These are phyloP conservation scores for Pyrrhosoma nymphula DNA, from an alignment of 2,888 invertebrate species.

Conservation along the genomic window DNA sequence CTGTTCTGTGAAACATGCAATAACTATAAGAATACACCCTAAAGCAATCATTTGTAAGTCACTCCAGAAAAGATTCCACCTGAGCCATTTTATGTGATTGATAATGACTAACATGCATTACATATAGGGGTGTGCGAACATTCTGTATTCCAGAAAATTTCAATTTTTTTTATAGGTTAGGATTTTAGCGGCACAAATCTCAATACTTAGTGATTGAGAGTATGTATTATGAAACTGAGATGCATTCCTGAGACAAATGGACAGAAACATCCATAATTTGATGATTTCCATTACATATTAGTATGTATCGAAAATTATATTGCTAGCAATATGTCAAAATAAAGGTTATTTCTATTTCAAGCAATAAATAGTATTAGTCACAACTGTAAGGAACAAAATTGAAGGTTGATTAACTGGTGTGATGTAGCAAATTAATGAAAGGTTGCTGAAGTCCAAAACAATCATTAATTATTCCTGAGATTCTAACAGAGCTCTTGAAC, in stretches of 20 bases:
- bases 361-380: background rate
- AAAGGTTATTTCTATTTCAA: background rate
- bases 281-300: too few relatives aligned
- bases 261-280: background rate
- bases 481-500: background rate
- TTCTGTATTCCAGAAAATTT: background rate
- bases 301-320: too few relatives aligned
- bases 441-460: too few relatives aligned
- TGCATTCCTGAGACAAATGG: background rate
- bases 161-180: background rate
- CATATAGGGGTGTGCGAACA: conserved; percentile 33
- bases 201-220: background rate
- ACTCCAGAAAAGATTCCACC: background rate
- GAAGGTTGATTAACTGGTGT: background rate
- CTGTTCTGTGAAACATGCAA: conserved; percentile 50
- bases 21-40: conserved; percentile 55
- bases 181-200: background rate
- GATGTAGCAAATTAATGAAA: background rate
- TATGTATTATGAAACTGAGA: background rate
- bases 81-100: background rate
- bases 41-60: background rate
- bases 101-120: conserved; percentile 32
- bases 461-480: background rate
- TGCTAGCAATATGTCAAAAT: background rate
- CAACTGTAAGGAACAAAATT: background rate